Evolutionary conservation across 1,140 invertebrate species (phyloP).

Genomic region (Procambarus clarkii): DNA sequence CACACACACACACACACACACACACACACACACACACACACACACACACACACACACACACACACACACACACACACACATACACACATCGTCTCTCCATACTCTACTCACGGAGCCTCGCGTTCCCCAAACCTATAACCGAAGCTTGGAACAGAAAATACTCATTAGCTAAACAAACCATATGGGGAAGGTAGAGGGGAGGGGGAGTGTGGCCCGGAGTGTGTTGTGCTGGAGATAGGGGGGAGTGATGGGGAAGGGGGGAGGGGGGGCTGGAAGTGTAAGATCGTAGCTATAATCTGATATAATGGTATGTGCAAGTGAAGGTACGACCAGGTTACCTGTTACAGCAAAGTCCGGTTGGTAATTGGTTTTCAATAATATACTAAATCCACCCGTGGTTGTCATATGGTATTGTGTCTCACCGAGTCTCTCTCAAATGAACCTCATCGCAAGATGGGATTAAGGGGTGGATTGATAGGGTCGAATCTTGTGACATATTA

Average conservation of each 20-base stretch:
- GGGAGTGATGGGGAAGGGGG: not conserved
- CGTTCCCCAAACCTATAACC: conserved; percentile 64
- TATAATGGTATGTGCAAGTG: too few relatives aligned
- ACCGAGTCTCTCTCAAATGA: not conserved
- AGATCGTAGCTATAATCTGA: too few relatives aligned
- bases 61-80: not conserved
- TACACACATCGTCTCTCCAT: not conserved
- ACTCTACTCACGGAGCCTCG: not conserved
- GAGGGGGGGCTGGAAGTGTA: not conserved
- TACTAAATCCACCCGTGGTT: too few relatives aligned
- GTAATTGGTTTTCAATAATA: too few relatives aligned
- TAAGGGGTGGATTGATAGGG: conserved; percentile 33
- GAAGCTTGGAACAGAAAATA: conserved; percentile 58
- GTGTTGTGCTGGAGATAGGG: not conserved
- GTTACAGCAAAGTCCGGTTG: too few relatives aligned
- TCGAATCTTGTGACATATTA: conserved; percentile 7
- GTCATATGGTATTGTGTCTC: not conserved
- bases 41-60: conserved; percentile 1
- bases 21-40: conserved; percentile 5
- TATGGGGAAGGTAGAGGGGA: conserved; percentile 17
- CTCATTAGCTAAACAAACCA: conserved; percentile 65
- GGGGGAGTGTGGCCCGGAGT: not conserved
- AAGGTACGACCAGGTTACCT: too few relatives aligned
- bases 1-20: not conserved
- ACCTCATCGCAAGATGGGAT: not conserved